A percentile compares a stretch with the other conserved stretches of the same genome.
Conservation (phyloP, 2,113 vertebrate species). For the Osmerus eperlanus region DNA sequence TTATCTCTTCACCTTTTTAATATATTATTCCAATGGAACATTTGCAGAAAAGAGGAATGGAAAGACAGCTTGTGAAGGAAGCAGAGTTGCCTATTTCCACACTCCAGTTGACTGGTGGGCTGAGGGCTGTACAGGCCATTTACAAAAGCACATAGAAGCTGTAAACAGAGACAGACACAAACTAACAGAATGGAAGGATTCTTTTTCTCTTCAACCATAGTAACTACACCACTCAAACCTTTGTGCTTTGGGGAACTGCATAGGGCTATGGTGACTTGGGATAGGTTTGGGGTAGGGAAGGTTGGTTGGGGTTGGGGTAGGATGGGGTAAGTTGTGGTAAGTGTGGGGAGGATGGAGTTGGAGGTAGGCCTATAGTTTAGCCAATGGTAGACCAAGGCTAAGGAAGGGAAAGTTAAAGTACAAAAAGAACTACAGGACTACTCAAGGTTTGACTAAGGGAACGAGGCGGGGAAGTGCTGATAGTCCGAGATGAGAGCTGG, state of each 20-base stretch:
- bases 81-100: slow-evolving; percentile 42
- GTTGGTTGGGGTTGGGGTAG: neutral
- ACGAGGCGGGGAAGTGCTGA: too few species aligned
- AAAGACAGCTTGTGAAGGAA: slow-evolving; percentile 50
- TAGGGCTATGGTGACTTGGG: slow-evolving; percentile 39
- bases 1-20: slow-evolving; percentile 36
- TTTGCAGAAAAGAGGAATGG: slow-evolving; percentile 51
- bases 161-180: slow-evolving; percentile 27
- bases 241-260: slow-evolving; percentile 62
- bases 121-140: slow-evolving; percentile 56
- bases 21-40: slow-evolving; percentile 51
- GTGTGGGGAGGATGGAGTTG: neutral
- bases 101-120: slow-evolving; percentile 40
- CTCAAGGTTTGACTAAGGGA: neutral
- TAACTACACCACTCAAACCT: slow-evolving; percentile 41
- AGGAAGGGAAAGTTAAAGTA: neutral
- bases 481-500: too few species aligned
- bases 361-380: neutral
- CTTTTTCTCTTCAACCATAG: slow-evolving; percentile 32
- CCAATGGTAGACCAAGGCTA: neutral
- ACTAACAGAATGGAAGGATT: slow-evolving; percentile 35
- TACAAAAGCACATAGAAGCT: slow-evolving; percentile 62
- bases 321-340: neutral
- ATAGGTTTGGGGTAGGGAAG: slow-evolving; percentile 12
- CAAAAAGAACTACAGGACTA: neutral